These are phyloP conservation scores for Phylloscopus trochilus DNA, from an alignment of 2,113 vertebrate species.

Conservation along the genomic window DNA sequence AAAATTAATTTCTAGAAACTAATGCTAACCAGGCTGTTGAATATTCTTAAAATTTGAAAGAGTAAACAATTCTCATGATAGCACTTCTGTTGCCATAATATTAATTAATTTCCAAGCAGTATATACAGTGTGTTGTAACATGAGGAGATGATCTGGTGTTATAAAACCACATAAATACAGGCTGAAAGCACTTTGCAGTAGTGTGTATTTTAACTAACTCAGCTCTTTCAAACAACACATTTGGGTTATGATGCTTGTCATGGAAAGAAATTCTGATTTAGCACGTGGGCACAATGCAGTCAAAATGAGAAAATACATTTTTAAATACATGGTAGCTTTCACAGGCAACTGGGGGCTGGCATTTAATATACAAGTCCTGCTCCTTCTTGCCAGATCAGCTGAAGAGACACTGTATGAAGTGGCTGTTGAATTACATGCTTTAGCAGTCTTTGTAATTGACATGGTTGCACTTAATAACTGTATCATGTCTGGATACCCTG, in stretches of 20 bases:
- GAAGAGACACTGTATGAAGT: neutral
- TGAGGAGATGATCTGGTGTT: neutral
- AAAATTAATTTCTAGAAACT: conserved; percentile 57
- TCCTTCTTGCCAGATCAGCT: conserved; percentile 6
- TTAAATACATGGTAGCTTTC: neutral
- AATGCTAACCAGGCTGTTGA: conserved; percentile 7
- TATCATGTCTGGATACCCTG: conserved; percentile 34
- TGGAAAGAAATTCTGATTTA: neutral
- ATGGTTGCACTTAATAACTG: conserved; percentile 15
- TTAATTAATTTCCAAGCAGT: neutral
- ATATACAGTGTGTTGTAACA: neutral
- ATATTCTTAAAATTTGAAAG: conserved; percentile 35
- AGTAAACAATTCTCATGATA: conserved; percentile 43
- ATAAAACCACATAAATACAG: neutral
- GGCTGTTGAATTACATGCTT: conserved; percentile 48
- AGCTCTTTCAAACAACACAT: neutral
- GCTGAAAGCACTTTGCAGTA: neutral
- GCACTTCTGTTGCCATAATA: conserved; percentile 28
- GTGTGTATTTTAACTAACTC: neutral
- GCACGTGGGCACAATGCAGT: neutral
- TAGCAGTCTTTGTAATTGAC: conserved; percentile 52
- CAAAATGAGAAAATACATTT: conserved; percentile 28
- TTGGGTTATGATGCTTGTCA: neutral
- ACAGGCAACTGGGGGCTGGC: neutral
- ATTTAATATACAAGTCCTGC: neutral